Evolutionary conservation across 2,113 vertebrate species (phyloP), one percentile per base, ranked within the genome.

Genomic region (Lepidothrix coronata): DNA sequence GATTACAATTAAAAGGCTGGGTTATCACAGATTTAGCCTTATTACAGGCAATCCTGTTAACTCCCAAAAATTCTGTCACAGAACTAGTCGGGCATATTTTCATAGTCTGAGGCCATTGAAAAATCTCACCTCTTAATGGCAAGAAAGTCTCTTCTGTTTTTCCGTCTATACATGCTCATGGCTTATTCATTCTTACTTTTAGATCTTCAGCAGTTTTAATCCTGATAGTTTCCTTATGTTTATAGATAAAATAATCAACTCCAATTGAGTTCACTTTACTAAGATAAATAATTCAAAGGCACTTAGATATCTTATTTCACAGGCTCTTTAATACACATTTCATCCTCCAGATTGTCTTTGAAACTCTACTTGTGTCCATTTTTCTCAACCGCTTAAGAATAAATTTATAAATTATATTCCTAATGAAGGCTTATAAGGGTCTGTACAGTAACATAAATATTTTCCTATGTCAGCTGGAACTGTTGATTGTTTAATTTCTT

Each of bases 101-200:
- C 72, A 23, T 24, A 13, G 35, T 74, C 84, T 78, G 14, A 43
- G 57, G 30, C 8, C 16, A 17, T 67, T 72, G 18, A 55, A 65
- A 57, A 52, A 23, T 14, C 11, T 52, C 5, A 14, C 4, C 2
- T 78, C n/a, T 35, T 54, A 35, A 65, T 35, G 5, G 15, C 7
- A 70, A 68, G 39, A 58, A 68, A 78, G 2, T 18, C 9, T 22
- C 16, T 63, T 68, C 43, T 68, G 12, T 2, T 68, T 68, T 78
- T 87, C 14, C 48, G 13, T 75, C 17, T 75, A 15, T 43, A 20
- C 28, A 27, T 0, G 0, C 14, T 39, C 24, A 21, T 33, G 6
- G 3, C 2, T 15, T 43, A n/a, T 9, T 59, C 10, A 59, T 54
- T 75, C 31, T 51, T 23, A 11, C 11, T 46, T 81, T 57, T 43